Percentiles rank a stretch among this genome's conserved stretches.
phyloP scores from a whole-genome alignment of 2,113 vertebrate genomes.

The Apteryx mantelli region DNA sequence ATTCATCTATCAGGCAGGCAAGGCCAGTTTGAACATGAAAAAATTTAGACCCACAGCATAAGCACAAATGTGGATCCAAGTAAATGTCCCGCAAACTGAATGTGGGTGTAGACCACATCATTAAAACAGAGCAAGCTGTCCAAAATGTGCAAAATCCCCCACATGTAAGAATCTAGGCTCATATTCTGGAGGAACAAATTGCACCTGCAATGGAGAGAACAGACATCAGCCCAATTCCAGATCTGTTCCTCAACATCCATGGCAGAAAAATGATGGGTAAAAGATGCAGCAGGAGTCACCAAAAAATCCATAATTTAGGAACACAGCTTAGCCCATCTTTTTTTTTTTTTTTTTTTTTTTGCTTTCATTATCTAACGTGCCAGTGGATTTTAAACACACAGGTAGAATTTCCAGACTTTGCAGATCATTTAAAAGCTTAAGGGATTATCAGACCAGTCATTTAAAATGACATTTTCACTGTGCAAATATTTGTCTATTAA shows the following conservation, averaged over 20 bases:
- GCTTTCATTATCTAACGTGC: conserved; percentile 67
- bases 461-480: conserved; percentile 84
- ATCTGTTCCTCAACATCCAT: not conserved
- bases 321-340: conserved; percentile 37
- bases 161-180: not conserved
- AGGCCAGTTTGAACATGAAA: not conserved
- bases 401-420: conserved; percentile 77
- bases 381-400: conserved; percentile 68
- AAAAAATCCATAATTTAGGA: not conserved
- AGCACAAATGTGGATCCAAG: not conserved
- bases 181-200: not conserved
- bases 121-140: not conserved
- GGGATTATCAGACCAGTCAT: conserved; percentile 80
- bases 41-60: not conserved
- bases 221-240: not conserved
- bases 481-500: conserved; percentile 86
- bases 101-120: not conserved
- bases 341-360: conserved; percentile 43
- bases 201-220: not conserved
- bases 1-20: not conserved
- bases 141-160: not conserved
- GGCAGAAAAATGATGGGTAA: not conserved
- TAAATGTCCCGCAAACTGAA: not conserved
- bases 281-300: not conserved
- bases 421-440: conserved; percentile 84